Base-by-base conservation (phyloP, 2,797 vertebrate genomes). In the Rallus crepitans region DNA sequence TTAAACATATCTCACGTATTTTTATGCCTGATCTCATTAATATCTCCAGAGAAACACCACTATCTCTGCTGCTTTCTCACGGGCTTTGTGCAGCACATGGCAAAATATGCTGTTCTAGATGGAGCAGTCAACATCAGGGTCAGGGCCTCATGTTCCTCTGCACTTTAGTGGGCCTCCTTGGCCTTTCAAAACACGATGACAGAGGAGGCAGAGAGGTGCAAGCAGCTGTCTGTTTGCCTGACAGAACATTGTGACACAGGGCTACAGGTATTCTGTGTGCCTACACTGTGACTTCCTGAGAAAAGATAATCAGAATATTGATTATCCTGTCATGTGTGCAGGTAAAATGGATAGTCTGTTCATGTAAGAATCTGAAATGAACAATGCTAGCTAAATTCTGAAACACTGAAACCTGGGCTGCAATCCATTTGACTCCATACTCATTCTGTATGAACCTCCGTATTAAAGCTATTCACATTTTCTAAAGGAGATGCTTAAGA, bases 141-240 rank as follows among this genome's bases (percentile, higher is more conserved):
- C 23, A 31, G 61, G 30, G 21, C 33, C 21, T 60, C 45, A n/a
- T 1, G 0, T 25, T 68, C 11, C 11, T 57, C n/a, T 30, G 21
- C 7, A 7, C 33, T 77, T 59, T 20, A 12, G 21, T 1, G 0
- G 19, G 28, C 21, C 30, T 12, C 45, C 25, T 28, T n/a, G 4
- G 9, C 61, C 50, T 37, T 40, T 33, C 39, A 55, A 69, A 78
- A 55, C 15, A 7, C 3, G 15, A 33, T 6, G 27, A 40, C 1
- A 53, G 60, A 68, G 50, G 33, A 73, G 33, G 28, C 31, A 65
- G 61, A 60, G 39, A 69, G 63, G 27, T 4, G 15, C 39, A 31
- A 55, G 24, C 35, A 70, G 31, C 30, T 28, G 14, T 8, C 21
- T 20, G 8, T 39, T 69, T 59, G n/a, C 19, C 57, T 27, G 40